Percentiles rank a stretch among this genome's conserved stretches.
These are phyloP conservation scores for Scomber scombrus DNA, from an alignment of 2,113 vertebrate species.

Conservation along the genomic window DNA sequence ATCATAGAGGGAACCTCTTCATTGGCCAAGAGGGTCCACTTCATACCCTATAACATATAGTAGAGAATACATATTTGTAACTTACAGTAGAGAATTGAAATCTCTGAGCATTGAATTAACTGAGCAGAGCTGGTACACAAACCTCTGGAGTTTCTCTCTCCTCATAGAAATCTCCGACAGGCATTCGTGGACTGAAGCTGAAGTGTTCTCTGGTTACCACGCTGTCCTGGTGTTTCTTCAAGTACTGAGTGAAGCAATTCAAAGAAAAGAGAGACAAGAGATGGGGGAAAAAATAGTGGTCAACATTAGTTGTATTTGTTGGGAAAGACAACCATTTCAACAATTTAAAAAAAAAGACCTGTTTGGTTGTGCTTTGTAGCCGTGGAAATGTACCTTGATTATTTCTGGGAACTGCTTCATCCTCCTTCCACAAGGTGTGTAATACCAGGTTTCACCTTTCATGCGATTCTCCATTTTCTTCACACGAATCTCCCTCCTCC, in stretches of 20 bases:
- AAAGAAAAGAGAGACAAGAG: background rate
- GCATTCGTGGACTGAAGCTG: slow-evolving; percentile 98
- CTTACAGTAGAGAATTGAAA: background rate
- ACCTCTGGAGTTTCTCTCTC: slow-evolving; percentile 93
- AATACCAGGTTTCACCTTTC: slow-evolving; percentile 98
- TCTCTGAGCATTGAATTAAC: background rate
- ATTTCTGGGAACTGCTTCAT: slow-evolving; percentile 99
- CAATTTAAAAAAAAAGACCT: background rate
- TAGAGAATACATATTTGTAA: slow-evolving; percentile 1
- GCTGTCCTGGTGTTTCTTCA: slow-evolving; percentile 90
- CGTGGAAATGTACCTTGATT: slow-evolving; percentile 87
- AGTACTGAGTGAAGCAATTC: slow-evolving; percentile 83
- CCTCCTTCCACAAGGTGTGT: slow-evolving; percentile 95
- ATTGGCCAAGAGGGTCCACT: slow-evolving; percentile 91
- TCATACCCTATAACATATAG: slow-evolving; percentile 84
- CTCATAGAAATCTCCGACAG: slow-evolving; percentile 97
- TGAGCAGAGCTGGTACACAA: slow-evolving; percentile 21
- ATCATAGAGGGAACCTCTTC: slow-evolving; percentile 97
- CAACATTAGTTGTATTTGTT: background rate
- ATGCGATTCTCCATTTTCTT: slow-evolving; percentile 91
- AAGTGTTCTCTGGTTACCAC: slow-evolving; percentile 94
- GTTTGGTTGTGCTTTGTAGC: background rate
- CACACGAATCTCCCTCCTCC: slow-evolving; percentile 94
- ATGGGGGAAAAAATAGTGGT: background rate
- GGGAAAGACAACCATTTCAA: background rate